A percentile compares a stretch with the other conserved stretches of the same genome.
Conservation (phyloP, 2,113 vertebrate genomes). For the Psilopsiagon aymara region DNA sequence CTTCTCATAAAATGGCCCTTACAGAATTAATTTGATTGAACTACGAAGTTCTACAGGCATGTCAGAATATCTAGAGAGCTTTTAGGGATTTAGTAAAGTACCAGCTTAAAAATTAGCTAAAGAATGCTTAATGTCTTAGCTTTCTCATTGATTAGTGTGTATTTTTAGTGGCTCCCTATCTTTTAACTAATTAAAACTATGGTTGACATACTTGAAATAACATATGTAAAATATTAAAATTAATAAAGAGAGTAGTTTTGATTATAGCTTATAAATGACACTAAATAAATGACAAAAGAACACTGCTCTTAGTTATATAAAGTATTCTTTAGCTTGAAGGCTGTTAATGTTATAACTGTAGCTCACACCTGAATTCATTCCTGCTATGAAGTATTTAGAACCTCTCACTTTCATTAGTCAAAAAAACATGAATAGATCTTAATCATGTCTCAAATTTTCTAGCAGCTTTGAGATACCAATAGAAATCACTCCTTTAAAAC, state of each 20-base stretch:
- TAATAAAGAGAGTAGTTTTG: background rate
- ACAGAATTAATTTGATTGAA: background rate
- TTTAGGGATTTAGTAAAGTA: slow-evolving; percentile 46
- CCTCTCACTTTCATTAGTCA: background rate
- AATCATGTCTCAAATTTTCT: background rate
- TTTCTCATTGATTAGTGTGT: slow-evolving; percentile 44
- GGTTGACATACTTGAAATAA: background rate
- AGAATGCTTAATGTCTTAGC: slow-evolving; percentile 27
- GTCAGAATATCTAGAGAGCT: background rate
- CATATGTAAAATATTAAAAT: background rate
- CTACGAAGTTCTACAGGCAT: background rate
- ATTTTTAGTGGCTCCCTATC: slow-evolving; percentile 24
- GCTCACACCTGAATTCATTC: background rate
- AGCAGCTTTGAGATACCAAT: background rate
- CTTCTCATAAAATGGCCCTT: background rate
- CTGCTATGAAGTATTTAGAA: background rate
- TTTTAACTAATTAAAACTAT: slow-evolving; percentile 35
- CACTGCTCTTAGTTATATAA: background rate
- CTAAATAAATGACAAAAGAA: background rate
- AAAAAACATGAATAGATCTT: background rate
- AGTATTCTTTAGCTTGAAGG: background rate
- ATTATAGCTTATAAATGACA: background rate
- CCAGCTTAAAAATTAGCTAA: slow-evolving; percentile 32
- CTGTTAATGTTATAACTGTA: background rate
- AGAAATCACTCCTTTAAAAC: slow-evolving; percentile 4